Evolutionary conservation across 2,888 invertebrate species (phyloP).

Genomic region (Galerucella nymphaeae): DNA sequence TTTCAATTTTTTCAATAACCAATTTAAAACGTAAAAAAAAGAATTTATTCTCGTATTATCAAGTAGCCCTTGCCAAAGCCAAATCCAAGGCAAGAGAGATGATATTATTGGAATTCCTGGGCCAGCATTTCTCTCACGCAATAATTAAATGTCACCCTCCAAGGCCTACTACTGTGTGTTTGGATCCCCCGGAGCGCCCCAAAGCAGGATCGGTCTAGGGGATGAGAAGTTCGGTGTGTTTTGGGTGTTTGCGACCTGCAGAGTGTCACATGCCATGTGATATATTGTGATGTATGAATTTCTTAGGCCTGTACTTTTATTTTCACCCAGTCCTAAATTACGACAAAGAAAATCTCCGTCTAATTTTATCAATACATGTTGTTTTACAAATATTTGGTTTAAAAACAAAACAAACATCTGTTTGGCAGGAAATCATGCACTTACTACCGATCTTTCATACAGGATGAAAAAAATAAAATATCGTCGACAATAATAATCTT

Average conservation of each 20-base stretch:
- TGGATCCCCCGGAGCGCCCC: constrained; percentile 49
- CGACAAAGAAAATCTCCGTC: neutral
- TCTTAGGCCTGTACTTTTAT: neutral
- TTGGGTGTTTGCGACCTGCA: constrained; percentile 17
- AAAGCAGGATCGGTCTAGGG: constrained; percentile 33
- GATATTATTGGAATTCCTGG: constrained; percentile 58
- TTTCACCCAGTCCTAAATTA: neutral
- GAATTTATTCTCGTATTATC: neutral
- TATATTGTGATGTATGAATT: constrained; percentile 27
- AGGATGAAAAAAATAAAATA: neutral
- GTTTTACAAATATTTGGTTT: too few relatives aligned
- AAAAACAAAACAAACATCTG: too few relatives aligned
- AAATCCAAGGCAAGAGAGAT: constrained; percentile 30
- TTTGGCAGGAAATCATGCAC: too few relatives aligned
- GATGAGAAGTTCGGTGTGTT: constrained; percentile 13
- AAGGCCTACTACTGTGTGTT: constrained; percentile 52
- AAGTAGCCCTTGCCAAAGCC: neutral
- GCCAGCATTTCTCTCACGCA: constrained; percentile 46
- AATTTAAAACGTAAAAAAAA: too few relatives aligned
- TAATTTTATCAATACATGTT: too few relatives aligned
- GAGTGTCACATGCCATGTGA: constrained; percentile 28
- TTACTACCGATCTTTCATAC: too few relatives aligned
- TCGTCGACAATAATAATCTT: neutral
- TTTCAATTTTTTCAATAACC: neutral
- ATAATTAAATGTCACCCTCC: constrained; percentile 55